phyloP scores from a whole-genome alignment of 2,888 invertebrate species.

The Strigamia transsilvanica region DNA sequence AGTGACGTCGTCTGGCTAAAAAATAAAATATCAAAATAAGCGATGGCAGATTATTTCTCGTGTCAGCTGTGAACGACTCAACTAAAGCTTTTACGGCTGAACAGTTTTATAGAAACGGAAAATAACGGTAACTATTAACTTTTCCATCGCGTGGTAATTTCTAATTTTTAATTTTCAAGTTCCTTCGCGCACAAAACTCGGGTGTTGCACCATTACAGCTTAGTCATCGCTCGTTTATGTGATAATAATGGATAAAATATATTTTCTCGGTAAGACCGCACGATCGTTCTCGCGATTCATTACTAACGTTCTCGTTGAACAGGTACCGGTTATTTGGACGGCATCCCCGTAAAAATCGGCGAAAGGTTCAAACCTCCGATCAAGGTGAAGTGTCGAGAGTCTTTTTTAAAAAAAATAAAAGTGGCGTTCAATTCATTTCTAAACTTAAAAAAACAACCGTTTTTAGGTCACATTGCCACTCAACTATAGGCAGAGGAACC shows the following conservation, averaged over 20 bases:
- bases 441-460: not conserved
- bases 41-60: not conserved
- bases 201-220: not conserved
- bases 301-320: too few species aligned
- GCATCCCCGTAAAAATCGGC: constrained; percentile 86
- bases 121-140: not conserved
- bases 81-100: not conserved
- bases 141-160: too few species aligned
- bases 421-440: too few species aligned
- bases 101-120: not conserved
- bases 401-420: too few species aligned
- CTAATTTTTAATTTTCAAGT: too few species aligned
- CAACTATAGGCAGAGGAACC: constrained; percentile 67
- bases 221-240: not conserved
- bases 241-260: not conserved
- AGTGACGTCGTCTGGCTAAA: not conserved
- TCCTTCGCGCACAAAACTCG: not conserved
- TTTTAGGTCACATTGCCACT: constrained; percentile 67
- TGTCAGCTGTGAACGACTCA: not conserved
- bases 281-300: too few species aligned
- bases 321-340: constrained; percentile 70
- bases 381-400: constrained; percentile 64
- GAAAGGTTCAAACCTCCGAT: constrained; percentile 86
- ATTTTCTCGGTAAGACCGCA: not conserved
- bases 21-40: not conserved